These are phyloP conservation scores for Lagodon rhomboides DNA, from an alignment of 2,797 vertebrate species.

Conservation along the genomic window DNA sequence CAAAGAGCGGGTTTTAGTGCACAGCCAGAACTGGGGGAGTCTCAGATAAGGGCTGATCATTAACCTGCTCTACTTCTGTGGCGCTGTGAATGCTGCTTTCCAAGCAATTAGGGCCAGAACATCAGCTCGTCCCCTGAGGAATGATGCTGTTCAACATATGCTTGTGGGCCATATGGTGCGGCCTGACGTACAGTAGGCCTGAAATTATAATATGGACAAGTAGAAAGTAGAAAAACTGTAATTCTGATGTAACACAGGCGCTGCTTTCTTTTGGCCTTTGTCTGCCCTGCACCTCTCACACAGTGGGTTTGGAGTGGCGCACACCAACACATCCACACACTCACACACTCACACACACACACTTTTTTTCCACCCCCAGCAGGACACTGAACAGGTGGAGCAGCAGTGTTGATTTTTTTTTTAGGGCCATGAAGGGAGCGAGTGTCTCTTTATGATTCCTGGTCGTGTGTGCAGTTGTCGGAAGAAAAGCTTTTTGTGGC, in stretches of 20 bases:
- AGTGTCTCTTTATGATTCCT: slow-evolving; percentile 64
- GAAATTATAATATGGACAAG: slow-evolving; percentile 20
- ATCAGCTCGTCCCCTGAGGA: slow-evolving; percentile 55
- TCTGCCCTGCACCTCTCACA: slow-evolving; percentile 39
- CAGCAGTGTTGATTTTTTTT: slow-evolving; percentile 60
- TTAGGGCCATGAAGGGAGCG: slow-evolving; percentile 40
- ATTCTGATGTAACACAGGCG: slow-evolving; percentile 10
- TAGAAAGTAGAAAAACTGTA: slow-evolving; percentile 17
- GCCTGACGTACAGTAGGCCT: slow-evolving; percentile 11
- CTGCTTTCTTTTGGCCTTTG: slow-evolving; percentile 35
- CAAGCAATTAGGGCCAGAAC: slow-evolving; percentile 49
- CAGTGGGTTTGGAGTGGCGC: slow-evolving; percentile 21
- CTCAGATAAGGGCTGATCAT: slow-evolving; percentile 10
- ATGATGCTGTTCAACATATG: slow-evolving; percentile 50
- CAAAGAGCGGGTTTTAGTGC: slow-evolving; percentile 32
- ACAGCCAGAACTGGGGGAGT: slow-evolving; percentile 14
- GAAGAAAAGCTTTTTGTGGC: slow-evolving; percentile 54
- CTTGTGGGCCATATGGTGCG: slow-evolving; percentile 62
- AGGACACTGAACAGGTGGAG: slow-evolving; percentile 79
- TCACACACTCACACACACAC: slow-evolving; percentile 17
- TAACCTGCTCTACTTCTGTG: slow-evolving; percentile 46
- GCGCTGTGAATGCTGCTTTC: slow-evolving; percentile 9
- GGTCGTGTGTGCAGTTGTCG: slow-evolving; percentile 73
- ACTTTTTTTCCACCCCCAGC: slow-evolving; percentile 51
- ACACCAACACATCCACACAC: slow-evolving; percentile 2